Conservation (phyloP, 2,113 vertebrate species). For the Orientallactaga bullata region DNA sequence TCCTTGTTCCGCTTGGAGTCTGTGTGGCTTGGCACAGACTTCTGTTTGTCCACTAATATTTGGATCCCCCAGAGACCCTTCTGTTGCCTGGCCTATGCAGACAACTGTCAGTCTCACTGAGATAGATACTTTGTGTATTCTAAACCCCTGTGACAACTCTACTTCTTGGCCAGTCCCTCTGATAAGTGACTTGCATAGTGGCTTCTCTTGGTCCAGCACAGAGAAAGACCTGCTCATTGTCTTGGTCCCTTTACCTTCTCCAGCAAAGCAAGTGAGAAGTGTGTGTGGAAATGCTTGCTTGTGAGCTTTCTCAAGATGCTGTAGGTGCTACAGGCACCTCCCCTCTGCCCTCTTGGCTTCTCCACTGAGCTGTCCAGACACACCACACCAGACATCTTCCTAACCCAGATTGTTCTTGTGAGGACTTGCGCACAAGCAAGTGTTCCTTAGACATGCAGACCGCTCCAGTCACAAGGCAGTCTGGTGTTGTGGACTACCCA, state of each 20-base stretch:
- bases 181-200: background rate
- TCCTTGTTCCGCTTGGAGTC: background rate
- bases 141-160: background rate
- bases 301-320: background rate
- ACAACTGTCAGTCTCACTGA: background rate
- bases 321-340: background rate
- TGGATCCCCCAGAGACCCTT: background rate
- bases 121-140: background rate
- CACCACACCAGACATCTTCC: background rate
- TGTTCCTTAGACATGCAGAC: background rate
- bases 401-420: background rate
- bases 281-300: background rate
- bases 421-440: background rate
- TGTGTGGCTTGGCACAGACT: background rate
- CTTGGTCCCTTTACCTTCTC: slow-evolving; percentile 10
- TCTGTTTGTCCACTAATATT: background rate
- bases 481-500: background rate
- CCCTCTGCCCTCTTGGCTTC: background rate
- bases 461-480: background rate
- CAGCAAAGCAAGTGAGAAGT: background rate
- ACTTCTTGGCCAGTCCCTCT: background rate
- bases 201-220: background rate
- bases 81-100: background rate
- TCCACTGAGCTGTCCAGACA: background rate
- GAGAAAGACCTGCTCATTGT: background rate